Percentiles rank a stretch among this genome's conserved stretches.
Evolutionary conservation across 2,113 vertebrate genomes (phyloP).

Genomic region (Micronycteris hirsuta): DNA sequence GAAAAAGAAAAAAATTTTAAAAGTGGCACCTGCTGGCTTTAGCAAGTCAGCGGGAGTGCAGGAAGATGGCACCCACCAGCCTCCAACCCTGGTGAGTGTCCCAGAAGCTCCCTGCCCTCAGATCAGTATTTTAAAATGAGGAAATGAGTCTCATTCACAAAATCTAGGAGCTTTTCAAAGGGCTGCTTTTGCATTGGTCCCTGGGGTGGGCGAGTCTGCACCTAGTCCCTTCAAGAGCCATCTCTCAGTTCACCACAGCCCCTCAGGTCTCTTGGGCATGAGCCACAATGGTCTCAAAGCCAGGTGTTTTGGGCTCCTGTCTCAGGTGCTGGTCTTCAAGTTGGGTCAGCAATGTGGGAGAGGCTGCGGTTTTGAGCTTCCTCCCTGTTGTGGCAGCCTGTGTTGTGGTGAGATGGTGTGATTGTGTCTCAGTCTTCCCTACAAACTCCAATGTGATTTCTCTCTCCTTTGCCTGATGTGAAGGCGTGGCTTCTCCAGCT

Average conservation of each 20-base stretch:
- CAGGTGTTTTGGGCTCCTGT: neutral
- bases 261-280: too few species aligned
- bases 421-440: neutral
- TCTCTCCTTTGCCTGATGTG: neutral
- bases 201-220: neutral
- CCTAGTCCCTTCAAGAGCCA: neutral
- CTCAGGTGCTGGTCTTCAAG: neutral
- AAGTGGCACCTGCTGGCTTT: too few species aligned
- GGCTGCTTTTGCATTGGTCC: neutral
- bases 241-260: neutral
- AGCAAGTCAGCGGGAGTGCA: too few species aligned
- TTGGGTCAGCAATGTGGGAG: neutral
- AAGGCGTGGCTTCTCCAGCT: neutral
- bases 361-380: neutral
- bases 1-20: neutral
- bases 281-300: neutral
- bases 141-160: neutral
- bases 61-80: too few species aligned
- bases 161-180: neutral
- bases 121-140: neutral
- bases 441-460: accelerated
- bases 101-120: neutral
- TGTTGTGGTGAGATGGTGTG: neutral
- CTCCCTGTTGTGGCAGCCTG: neutral
- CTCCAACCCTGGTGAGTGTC: neutral